phyloP scores from a whole-genome alignment of 2,797 vertebrate genomes.

The Amblyraja radiata region DNA sequence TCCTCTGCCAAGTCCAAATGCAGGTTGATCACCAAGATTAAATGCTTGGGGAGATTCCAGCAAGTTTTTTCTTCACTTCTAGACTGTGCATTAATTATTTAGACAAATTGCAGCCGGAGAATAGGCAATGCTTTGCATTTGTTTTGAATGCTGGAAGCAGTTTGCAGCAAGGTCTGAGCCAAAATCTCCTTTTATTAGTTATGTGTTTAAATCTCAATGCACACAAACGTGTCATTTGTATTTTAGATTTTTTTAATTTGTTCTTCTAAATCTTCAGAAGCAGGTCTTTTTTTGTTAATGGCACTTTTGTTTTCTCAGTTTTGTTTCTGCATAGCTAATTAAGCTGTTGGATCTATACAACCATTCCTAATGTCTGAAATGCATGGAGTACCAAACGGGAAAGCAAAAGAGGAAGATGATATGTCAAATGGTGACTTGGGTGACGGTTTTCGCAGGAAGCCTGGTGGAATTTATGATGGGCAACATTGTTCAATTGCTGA shows the following conservation, averaged over 20 bases:
- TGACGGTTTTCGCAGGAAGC: conserved; percentile 62
- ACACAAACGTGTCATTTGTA: neutral
- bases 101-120: no score
- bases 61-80: no score
- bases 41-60: no score
- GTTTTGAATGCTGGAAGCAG: no score
- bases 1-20: no score
- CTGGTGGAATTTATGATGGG: conserved; percentile 48
- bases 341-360: neutral
- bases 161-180: no score
- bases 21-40: no score
- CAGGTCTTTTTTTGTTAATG: neutral
- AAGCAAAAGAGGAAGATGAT: conserved; percentile 73
- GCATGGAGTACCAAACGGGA: neutral
- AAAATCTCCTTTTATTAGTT: no score
- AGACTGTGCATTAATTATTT: no score
- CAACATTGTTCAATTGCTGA: conserved; percentile 23
- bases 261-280: neutral
- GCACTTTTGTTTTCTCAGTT: neutral
- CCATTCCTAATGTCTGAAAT: neutral
- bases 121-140: no score
- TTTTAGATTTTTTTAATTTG: neutral
- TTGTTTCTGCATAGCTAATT: neutral
- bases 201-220: no score
- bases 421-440: conserved; percentile 79